Conservation (phyloP, 1,140 invertebrate species). For the Drosophila tsacasi region DNA sequence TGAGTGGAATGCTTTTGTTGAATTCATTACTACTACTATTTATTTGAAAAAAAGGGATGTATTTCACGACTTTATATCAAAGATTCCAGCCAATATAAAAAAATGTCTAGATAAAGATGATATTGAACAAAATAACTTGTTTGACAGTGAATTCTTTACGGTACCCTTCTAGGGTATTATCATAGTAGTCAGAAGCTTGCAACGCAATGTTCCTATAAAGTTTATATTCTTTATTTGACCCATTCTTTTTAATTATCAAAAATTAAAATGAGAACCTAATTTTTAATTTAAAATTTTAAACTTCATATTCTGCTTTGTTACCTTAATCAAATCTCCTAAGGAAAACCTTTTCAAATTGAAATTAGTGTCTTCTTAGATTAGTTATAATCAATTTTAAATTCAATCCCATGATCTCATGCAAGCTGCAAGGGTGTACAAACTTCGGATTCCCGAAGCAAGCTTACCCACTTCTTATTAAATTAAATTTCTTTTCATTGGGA, state of each 20-base stretch:
- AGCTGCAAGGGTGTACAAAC: not conserved
- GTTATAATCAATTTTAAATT: not conserved
- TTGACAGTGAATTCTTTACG: not conserved
- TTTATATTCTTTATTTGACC: too few species aligned
- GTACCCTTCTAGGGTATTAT: not conserved
- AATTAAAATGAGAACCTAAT: too few species aligned
- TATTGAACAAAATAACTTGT: not conserved
- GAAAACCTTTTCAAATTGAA: too few species aligned
- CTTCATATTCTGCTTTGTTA: too few species aligned
- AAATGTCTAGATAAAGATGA: not conserved
- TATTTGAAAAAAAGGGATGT: conserved; percentile 4
- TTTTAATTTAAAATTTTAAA: too few species aligned
- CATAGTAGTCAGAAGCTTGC: not conserved
- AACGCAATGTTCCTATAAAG: not conserved
- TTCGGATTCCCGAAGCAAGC: not conserved
- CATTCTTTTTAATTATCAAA: too few species aligned
- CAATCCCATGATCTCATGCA: too few species aligned
- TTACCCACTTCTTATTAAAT: not conserved
- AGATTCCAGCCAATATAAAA: not conserved
- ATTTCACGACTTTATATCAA: not conserved
- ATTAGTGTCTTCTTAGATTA: not conserved
- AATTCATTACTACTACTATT: conserved; percentile 6
- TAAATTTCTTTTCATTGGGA: not conserved
- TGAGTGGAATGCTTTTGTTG: conserved; percentile 8
- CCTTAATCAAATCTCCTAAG: too few species aligned